Evolutionary conservation across 1,140 invertebrate species (phyloP).

Genomic region (Pantala flavescens): DNA sequence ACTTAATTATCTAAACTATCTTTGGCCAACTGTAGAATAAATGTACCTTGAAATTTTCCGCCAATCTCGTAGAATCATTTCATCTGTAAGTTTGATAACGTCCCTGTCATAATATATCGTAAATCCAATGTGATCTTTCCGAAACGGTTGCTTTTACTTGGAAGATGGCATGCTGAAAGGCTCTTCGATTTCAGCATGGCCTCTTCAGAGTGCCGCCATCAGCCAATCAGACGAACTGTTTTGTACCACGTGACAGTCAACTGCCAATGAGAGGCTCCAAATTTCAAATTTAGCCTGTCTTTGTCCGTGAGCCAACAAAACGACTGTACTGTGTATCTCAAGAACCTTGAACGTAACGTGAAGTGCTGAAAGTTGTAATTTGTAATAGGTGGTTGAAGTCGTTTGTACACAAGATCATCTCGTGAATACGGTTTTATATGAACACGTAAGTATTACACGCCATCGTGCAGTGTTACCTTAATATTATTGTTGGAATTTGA

Average conservation of each 20-base stretch:
- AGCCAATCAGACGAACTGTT: neutral
- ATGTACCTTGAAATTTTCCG: neutral
- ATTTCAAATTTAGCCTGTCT: conserved; percentile 6
- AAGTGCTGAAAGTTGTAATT: neutral
- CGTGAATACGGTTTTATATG: neutral
- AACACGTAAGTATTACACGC: neutral
- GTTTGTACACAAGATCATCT: neutral
- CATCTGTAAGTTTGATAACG: neutral
- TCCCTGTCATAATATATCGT: neutral
- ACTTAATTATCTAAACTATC: neutral
- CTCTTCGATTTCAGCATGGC: conserved; percentile 4
- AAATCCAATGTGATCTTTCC: neutral
- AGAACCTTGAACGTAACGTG: conserved; percentile 1
- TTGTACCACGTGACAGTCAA: neutral
- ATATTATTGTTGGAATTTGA: neutral
- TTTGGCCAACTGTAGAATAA: neutral
- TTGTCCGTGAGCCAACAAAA: conserved; percentile 8
- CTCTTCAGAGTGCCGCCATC: neutral
- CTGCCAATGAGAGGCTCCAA: neutral
- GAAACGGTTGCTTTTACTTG: neutral
- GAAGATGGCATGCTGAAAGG: neutral
- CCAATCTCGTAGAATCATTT: neutral
- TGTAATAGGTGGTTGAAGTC: neutral
- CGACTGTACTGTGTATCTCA: conserved; percentile 5
- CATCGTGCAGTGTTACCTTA: neutral